These are phyloP conservation scores for Tachysurus vachellii DNA, from an alignment of 2,113 vertebrate species.

Conservation along the genomic window DNA sequence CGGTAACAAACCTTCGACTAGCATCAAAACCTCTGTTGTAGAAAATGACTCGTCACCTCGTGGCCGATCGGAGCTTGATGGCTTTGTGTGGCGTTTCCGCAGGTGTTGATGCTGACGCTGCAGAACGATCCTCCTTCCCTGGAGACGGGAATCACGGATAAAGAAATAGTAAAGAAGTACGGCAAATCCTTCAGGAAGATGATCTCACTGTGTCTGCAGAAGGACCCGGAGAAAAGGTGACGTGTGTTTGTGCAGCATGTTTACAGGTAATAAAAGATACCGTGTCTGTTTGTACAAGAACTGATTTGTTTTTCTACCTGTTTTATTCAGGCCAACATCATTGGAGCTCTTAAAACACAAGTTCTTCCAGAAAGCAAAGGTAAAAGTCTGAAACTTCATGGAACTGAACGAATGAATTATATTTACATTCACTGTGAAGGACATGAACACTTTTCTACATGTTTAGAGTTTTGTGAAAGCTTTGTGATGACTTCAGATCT, in stretches of 20 bases:
- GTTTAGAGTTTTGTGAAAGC: conserved; percentile 6
- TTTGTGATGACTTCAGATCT: not conserved
- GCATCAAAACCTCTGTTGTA: not conserved
- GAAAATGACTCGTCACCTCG: not conserved
- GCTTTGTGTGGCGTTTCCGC: conserved; percentile 49
- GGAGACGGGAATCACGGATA: conserved; percentile 96
- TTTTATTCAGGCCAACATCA: conserved; percentile 77
- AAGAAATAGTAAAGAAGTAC: conserved; percentile 98
- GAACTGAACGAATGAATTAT: not conserved
- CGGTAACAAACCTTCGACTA: not conserved
- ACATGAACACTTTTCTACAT: conserved; percentile 57
- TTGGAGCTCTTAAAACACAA: conserved; percentile 86
- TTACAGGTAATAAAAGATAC: too few species aligned
- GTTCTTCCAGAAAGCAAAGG: conserved; percentile 91
- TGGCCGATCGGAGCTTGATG: not conserved
- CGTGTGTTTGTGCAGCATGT: not conserved
- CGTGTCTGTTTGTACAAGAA: not conserved
- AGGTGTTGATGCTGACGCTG: conserved; percentile 98
- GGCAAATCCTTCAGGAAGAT: conserved; percentile 99
- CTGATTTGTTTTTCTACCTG: not conserved
- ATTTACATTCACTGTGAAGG: conserved; percentile 48
- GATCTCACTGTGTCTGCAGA: conserved; percentile 95
- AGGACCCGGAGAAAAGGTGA: conserved; percentile 97
- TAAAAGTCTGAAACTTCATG: conserved; percentile 51
- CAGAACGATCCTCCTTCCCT: conserved; percentile 95